Percentiles rank a stretch among this genome's conserved stretches.
These are phyloP conservation scores for Vireo griseus DNA, from an alignment of 2,797 vertebrate species.

Conservation along the genomic window DNA sequence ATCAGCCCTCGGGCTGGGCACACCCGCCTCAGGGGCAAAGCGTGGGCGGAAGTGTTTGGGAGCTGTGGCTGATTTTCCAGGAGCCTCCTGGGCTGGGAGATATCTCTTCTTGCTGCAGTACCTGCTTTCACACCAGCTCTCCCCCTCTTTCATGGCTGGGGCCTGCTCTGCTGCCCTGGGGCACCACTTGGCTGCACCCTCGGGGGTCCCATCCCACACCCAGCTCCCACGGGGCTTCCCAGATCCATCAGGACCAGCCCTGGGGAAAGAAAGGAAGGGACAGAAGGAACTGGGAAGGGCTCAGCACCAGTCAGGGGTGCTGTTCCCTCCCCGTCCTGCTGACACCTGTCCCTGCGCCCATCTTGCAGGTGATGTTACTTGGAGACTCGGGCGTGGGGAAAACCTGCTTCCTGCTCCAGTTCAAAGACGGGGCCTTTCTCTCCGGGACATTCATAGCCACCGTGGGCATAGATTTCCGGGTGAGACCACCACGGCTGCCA, in stretches of 20 bases:
- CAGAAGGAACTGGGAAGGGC: background rate
- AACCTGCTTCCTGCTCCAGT: constrained; percentile 95
- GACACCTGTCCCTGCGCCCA: constrained; percentile 16
- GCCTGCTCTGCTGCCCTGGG: background rate
- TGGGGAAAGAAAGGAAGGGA: background rate
- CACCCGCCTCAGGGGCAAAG: background rate
- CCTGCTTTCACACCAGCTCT: background rate
- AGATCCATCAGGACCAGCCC: background rate
- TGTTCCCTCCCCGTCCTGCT: background rate
- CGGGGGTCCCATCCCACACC: background rate
- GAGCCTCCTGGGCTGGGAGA: background rate
- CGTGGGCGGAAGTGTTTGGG: rapidly evolving
- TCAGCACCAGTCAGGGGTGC: background rate
- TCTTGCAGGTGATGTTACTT: constrained; percentile 94
- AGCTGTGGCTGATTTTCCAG: rapidly evolving
- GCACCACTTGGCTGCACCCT: background rate
- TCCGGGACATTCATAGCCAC: constrained; percentile 97
- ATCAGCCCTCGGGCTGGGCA: background rate
- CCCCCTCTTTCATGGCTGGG: rapidly evolving
- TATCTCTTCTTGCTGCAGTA: background rate
- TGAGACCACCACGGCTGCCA: constrained; percentile 76
- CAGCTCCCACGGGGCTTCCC: rapidly evolving
- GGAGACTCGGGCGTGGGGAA: constrained; percentile 98
- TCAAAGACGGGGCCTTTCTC: constrained; percentile 96
- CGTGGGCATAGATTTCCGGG: constrained; percentile 99